Conservation (phyloP, 2,113 vertebrate species). For the Ceyx melanurus region DNA sequence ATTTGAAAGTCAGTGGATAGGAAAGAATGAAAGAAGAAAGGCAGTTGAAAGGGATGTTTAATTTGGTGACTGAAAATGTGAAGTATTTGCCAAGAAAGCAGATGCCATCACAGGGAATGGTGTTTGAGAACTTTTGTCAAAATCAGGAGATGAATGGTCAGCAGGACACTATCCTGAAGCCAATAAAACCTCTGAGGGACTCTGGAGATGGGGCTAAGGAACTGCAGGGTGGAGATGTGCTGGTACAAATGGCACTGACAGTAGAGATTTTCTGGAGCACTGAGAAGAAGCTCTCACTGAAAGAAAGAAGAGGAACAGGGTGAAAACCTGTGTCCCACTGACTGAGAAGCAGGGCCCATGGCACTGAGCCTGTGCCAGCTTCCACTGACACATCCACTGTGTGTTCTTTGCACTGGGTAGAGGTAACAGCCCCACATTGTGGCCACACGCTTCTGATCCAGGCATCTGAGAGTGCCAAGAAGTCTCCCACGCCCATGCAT, state of each 20-base stretch:
- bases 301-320: background rate
- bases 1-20: background rate
- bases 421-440: background rate
- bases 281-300: background rate
- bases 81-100: background rate
- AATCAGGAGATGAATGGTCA: background rate
- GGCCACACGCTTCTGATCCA: background rate
- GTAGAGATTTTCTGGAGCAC: background rate
- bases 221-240: rapidly evolving
- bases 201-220: background rate
- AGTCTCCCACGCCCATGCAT: background rate
- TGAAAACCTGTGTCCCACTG: background rate
- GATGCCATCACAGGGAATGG: background rate
- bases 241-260: background rate
- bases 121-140: background rate
- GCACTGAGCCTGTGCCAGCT: background rate
- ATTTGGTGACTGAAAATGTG: background rate
- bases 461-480: background rate
- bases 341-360: background rate
- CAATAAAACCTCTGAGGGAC: rapidly evolving
- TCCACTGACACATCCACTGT: background rate
- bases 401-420: background rate
- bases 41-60: background rate
- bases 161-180: background rate
- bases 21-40: background rate